phyloP scores from a whole-genome alignment of 2,113 vertebrate genomes.

The Scartelaos histophorus region DNA sequence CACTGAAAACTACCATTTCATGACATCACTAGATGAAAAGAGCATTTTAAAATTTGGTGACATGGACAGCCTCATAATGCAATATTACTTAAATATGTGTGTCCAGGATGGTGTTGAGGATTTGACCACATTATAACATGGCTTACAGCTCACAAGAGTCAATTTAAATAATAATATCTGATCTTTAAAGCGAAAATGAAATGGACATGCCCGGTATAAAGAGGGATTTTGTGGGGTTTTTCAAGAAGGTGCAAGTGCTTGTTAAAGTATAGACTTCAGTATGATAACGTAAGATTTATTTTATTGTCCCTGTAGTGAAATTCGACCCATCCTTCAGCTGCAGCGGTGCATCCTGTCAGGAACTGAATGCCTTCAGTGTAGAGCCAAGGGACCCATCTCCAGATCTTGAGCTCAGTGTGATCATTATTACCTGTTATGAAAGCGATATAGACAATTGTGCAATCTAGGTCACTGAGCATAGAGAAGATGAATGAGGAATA shows the following conservation, averaged over 20 bases:
- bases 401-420: no score
- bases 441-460: neutral
- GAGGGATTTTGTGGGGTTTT: neutral
- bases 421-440: neutral
- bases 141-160: no score
- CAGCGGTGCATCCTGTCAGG: neutral
- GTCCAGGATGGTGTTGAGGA: no score
- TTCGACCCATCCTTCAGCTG: neutral
- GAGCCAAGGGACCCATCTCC: neutral
- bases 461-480: neutral
- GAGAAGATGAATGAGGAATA: neutral
- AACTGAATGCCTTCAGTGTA: neutral
- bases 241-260: neutral
- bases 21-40: no score
- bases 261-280: neutral
- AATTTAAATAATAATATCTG: no score
- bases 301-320: neutral
- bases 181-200: no score
- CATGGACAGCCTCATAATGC: no score
- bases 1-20: no score
- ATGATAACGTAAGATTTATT: neutral
- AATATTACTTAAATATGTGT: no score
- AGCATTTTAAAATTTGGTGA: no score
- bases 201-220: neutral
- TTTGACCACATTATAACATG: no score